Evolutionary conservation across 2,113 vertebrate genomes (phyloP).

Genomic region (Galbula dea): DNA sequence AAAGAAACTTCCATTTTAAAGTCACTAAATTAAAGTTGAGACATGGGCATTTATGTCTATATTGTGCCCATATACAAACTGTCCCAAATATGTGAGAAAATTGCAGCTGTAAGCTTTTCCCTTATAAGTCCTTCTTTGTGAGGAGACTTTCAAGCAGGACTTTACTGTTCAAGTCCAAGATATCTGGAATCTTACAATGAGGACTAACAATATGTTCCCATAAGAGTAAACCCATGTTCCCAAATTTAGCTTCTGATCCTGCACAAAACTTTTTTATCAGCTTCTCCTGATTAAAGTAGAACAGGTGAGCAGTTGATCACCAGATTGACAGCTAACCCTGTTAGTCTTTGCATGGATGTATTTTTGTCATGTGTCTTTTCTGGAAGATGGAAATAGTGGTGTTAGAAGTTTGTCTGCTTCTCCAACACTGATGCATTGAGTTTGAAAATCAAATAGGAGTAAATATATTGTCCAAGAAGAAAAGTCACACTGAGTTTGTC

Average conservation of each 20-base stretch:
- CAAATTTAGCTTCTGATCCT: not conserved
- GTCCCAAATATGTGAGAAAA: not conserved
- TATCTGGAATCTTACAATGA: fast-evolving
- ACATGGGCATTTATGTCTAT: not conserved
- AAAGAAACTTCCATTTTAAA: not conserved
- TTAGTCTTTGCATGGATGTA: not conserved
- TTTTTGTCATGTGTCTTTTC: not conserved
- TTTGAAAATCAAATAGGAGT: not conserved
- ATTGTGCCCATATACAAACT: not conserved
- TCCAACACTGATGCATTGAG: not conserved
- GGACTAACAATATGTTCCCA: not conserved
- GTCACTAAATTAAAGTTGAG: not conserved
- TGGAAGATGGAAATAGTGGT: not conserved
- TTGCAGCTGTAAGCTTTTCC: not conserved
- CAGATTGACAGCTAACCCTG: not conserved
- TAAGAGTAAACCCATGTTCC: not conserved
- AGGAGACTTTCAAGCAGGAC: not conserved
- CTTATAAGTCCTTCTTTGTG: not conserved
- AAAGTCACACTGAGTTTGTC: not conserved
- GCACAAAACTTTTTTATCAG: no score
- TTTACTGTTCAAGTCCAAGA: not conserved
- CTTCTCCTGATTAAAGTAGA: not conserved
- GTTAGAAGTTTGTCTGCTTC: fast-evolving
- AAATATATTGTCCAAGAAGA: not conserved
- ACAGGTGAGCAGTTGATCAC: not conserved